These are phyloP conservation scores for Drosophila algonquin DNA, from an alignment of 2,888 invertebrate genomes.

Conservation along the genomic window DNA sequence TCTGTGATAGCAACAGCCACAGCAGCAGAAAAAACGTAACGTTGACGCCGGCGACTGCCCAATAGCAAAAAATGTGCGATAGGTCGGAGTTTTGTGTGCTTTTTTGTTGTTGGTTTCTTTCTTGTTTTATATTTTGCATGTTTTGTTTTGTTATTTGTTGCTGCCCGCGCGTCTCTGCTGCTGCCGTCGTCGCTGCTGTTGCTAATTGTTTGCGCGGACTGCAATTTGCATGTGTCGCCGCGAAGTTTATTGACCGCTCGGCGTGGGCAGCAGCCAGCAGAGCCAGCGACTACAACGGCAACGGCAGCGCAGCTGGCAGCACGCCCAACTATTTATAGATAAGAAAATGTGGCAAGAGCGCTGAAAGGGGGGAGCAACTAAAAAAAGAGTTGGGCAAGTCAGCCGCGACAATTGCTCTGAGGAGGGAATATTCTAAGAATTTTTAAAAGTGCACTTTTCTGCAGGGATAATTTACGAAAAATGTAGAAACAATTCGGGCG, in stretches of 20 bases:
- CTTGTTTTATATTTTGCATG: slow-evolving; percentile 25
- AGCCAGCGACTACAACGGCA: slow-evolving; percentile 23
- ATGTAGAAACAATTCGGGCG: background rate
- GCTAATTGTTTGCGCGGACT: slow-evolving; percentile 72
- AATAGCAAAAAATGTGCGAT: slow-evolving; percentile 78
- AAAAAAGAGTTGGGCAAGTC: slow-evolving; percentile 7
- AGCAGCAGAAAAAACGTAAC: slow-evolving; percentile 48
- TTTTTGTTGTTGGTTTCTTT: slow-evolving; percentile 12
- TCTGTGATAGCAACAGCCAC: slow-evolving; percentile 61
- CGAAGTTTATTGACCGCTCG: slow-evolving; percentile 75
- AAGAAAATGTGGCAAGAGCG: slow-evolving; percentile 78
- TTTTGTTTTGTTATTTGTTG: slow-evolving; percentile 29
- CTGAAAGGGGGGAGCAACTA: slow-evolving; percentile 47
- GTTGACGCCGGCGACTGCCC: slow-evolving; percentile 60
- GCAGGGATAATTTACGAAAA: background rate
- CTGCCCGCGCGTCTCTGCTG: slow-evolving; percentile 30
- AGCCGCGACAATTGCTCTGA: background rate
- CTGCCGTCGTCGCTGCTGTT: slow-evolving; percentile 30
- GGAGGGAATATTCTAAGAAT: background rate
- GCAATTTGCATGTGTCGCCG: slow-evolving; percentile 79
- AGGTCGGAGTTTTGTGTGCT: slow-evolving; percentile 66
- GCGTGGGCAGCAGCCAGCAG: slow-evolving; percentile 64
- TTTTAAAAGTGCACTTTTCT: background rate
- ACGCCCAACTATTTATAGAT: slow-evolving; percentile 74
- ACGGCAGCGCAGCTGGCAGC: slow-evolving; percentile 37